Conservation (phyloP, 2,113 vertebrate species). For the Emydocephalus ijimae region DNA sequence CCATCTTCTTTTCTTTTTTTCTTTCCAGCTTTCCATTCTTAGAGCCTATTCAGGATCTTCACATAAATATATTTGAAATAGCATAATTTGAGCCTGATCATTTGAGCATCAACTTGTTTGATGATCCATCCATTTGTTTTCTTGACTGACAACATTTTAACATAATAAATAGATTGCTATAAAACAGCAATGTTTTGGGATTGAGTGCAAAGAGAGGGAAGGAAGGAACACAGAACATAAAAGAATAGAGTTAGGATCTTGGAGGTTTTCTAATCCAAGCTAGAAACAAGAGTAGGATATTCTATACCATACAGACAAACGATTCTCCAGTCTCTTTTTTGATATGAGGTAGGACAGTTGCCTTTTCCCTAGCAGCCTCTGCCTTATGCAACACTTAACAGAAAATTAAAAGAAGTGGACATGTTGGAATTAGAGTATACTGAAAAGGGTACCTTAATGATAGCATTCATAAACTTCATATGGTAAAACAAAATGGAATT, state of each 20-base stretch:
- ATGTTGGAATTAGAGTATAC: background rate
- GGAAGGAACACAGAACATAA: background rate
- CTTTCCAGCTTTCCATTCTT: background rate
- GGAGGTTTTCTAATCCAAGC: too few species aligned
- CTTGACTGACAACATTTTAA: background rate
- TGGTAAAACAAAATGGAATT: background rate
- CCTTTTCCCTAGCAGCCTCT: too few species aligned
- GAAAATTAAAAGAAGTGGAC: background rate
- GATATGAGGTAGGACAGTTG: too few species aligned
- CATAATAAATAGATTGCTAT: background rate
- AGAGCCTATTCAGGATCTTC: background rate
- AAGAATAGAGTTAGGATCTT: too few species aligned
- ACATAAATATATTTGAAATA: background rate
- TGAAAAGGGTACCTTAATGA: background rate
- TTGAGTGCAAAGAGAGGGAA: background rate
- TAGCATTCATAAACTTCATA: background rate
- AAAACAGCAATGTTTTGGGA: background rate
- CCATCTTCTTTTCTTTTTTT: background rate
- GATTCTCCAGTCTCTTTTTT: too few species aligned
- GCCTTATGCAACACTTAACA: too few species aligned
- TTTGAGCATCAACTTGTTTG: background rate
- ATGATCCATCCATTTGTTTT: background rate
- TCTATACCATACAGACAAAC: too few species aligned
- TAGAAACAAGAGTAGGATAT: too few species aligned
- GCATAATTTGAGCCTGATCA: background rate